These are phyloP conservation scores for Smittia aterrima DNA, from an alignment of 2,888 invertebrate genomes.

Conservation along the genomic window DNA sequence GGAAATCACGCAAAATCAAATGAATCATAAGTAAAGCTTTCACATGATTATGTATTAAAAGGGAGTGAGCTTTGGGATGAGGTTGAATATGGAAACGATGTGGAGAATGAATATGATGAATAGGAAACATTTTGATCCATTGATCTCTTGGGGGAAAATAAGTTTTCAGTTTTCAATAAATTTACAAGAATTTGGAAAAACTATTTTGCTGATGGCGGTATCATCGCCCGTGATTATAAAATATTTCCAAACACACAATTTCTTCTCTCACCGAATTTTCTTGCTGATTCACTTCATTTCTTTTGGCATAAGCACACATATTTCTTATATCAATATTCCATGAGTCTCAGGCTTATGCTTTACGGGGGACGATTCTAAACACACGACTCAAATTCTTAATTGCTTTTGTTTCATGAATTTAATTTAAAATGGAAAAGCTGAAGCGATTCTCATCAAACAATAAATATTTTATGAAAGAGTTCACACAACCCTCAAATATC, in stretches of 20 bases:
- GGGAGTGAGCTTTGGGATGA: not conserved
- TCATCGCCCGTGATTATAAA: too few species aligned
- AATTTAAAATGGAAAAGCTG: too few species aligned
- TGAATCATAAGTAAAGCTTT: slow-evolving; percentile 22
- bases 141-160: too few species aligned
- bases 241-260: slow-evolving; percentile 3
- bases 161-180: too few species aligned
- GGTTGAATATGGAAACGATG: not conserved
- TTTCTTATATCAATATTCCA: not conserved
- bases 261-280: not conserved
- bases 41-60: not conserved
- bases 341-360: not conserved
- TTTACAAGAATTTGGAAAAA: too few species aligned
- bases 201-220: too few species aligned
- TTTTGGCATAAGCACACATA: not conserved
- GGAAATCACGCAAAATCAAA: slow-evolving; percentile 8
- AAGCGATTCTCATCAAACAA: too few species aligned
- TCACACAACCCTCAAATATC: too few species aligned
- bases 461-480: too few species aligned
- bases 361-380: not conserved
- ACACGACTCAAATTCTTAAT: too few species aligned
- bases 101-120: not conserved
- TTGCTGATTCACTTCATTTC: slow-evolving; percentile 11
- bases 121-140: too few species aligned
- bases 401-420: too few species aligned